Evolutionary conservation across 2,888 invertebrate species (phyloP), one percentile per base, ranked within the genome.

Genomic region (Venusia cambrica): DNA sequence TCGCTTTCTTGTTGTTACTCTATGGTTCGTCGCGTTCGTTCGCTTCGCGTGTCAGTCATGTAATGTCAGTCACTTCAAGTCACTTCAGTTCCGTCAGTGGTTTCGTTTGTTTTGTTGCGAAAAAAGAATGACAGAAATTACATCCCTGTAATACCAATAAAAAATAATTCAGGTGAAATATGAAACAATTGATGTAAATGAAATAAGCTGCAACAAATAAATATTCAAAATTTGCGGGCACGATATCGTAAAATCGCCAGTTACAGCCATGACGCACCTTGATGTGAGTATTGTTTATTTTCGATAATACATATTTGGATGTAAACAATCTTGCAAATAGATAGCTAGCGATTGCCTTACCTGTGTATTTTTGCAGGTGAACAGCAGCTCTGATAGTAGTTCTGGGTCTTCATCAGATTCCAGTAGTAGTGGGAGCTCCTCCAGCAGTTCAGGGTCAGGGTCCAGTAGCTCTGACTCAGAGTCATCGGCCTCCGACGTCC

Each of bases 381-480:
- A 88, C 48, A 88, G 87, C 45, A 89, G 88, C 50, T 89, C 90
- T 6, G 91, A 91, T 49, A 90, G 90, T 39, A 90, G 90, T 52
- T 91, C 92, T 13, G 92, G 89, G 3, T 90, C 92, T 4, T 85
- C 90, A 2, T 92, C 93, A 0, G 93, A 92, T 50, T 92, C 91
- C 0, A 92, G 90, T 56, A 90, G 90, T 36, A 90, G 92, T 54
- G 92, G 90, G 17, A 92, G 91, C 38, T 92, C 92, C 0, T 90
- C 93, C 0, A 92, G 91, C 41, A 91, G 90, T 33, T 92, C 93
- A 0, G 93, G 90, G 18, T 92, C 92, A 2, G 92, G 90, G 0
- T 91, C 90, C 1, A 90, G 91, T 17, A 92, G 91, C 53, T 90
- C 91, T 0, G 94, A 93, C 49, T 90, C 91, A 0, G 94, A 94